phyloP scores from a whole-genome alignment of 2,113 vertebrate species.

The Neodon shergylaensis region DNA sequence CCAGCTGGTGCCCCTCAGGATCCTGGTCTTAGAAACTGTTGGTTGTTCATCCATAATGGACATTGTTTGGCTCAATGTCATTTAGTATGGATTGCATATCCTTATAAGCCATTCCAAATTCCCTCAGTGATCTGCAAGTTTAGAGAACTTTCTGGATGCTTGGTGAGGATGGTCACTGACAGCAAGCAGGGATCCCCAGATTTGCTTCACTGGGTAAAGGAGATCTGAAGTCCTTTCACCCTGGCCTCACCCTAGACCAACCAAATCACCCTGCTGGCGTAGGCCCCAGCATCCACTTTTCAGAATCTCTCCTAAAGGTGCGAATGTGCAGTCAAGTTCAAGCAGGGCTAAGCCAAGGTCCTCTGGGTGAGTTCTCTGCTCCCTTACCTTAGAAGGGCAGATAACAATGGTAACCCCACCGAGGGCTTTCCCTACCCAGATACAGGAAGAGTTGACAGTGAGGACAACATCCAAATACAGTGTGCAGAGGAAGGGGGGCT shows the following conservation, averaged over 20 bases:
- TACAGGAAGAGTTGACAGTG: not conserved
- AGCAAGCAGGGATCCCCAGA: accelerated
- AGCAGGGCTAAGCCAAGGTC: not conserved
- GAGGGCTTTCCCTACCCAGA: not conserved
- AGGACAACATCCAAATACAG: not conserved
- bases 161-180: not conserved
- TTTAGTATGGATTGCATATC: not conserved
- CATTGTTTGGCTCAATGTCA: not conserved
- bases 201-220: too few relatives aligned
- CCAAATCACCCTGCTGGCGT: not conserved
- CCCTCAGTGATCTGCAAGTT: not conserved
- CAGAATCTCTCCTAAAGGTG: not conserved
- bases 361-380: not conserved
- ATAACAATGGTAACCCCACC: not conserved
- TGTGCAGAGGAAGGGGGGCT: not conserved
- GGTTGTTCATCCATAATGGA: not conserved
- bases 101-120: not conserved
- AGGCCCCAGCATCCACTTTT: not conserved
- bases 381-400: not conserved
- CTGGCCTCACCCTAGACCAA: not conserved
- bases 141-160: not conserved
- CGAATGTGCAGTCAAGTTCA: not conserved
- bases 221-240: not conserved
- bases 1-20: not conserved
- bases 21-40: accelerated